A percentile compares a stretch with the other conserved stretches of the same genome.
Evolutionary conservation across 2,888 invertebrate genomes (phyloP).

Genomic region (Aquatica leii): DNA sequence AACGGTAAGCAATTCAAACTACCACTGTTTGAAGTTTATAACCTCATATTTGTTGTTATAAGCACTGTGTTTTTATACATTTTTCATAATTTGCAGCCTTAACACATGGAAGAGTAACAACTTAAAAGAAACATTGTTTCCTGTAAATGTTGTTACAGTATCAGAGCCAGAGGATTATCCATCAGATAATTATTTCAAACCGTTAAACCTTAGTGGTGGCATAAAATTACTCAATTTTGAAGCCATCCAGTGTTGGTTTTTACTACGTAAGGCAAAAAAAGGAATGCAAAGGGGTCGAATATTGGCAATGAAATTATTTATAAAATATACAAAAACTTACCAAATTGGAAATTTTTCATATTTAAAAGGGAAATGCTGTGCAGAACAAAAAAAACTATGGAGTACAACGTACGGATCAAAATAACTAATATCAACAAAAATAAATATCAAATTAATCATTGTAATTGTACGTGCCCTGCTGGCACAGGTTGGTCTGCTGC

Average conservation of each 20-base stretch:
- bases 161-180: background rate
- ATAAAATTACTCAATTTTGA: too few relatives aligned
- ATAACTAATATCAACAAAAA: background rate
- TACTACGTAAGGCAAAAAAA: background rate
- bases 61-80: too few relatives aligned
- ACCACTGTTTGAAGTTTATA: background rate
- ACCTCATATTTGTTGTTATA: too few relatives aligned
- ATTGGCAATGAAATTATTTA: background rate
- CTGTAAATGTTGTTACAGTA: too few relatives aligned
- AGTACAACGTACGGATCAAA: too few relatives aligned
- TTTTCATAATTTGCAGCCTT: too few relatives aligned
- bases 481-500: constrained; percentile 12
- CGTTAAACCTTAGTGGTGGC: background rate
- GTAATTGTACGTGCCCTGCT: constrained; percentile 9
- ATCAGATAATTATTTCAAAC: background rate
- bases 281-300: background rate
- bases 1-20: background rate
- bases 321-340: too few relatives aligned
- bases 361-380: background rate
- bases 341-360: too few relatives aligned
- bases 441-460: background rate
- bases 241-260: background rate
- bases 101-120: too few relatives aligned
- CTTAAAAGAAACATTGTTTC: too few relatives aligned
- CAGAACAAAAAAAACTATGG: background rate